phyloP scores from a whole-genome alignment of 2,797 vertebrate genomes.

The Darevskia mixta region DNA sequence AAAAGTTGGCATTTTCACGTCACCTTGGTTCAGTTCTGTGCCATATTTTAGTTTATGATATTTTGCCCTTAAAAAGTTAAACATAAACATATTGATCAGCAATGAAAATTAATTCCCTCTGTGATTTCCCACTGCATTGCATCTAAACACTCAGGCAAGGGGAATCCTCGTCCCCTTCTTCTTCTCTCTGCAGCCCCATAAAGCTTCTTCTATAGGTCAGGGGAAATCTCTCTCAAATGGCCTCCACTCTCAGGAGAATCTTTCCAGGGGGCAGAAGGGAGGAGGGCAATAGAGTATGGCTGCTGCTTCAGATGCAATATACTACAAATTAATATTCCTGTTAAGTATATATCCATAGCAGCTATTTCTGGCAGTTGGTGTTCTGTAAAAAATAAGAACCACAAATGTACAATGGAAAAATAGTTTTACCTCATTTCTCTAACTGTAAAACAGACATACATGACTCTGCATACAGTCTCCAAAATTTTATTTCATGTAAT shows the following conservation, averaged over 20 bases:
- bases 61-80: conserved; percentile 88
- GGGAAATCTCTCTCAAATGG: no score
- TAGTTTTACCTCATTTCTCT: neutral
- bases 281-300: neutral
- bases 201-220: neutral
- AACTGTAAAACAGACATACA: neutral
- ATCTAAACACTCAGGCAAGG: neutral
- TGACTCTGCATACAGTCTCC: neutral
- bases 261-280: neutral
- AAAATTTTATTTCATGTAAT: neutral
- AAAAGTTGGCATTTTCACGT: conserved; percentile 97
- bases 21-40: conserved; percentile 96
- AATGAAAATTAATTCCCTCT: conserved; percentile 11
- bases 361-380: neutral
- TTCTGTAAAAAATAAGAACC: neutral
- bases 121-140: neutral
- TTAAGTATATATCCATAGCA: neutral
- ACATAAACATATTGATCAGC: conserved; percentile 47
- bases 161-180: neutral
- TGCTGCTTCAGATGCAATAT: neutral
- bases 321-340: neutral
- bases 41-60: conserved; percentile 99
- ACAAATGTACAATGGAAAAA: neutral
- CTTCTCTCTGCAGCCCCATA: neutral
- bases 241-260: neutral